These are phyloP conservation scores for Achroia grisella DNA, from an alignment of 1,140 invertebrate species.

Conservation along the genomic window DNA sequence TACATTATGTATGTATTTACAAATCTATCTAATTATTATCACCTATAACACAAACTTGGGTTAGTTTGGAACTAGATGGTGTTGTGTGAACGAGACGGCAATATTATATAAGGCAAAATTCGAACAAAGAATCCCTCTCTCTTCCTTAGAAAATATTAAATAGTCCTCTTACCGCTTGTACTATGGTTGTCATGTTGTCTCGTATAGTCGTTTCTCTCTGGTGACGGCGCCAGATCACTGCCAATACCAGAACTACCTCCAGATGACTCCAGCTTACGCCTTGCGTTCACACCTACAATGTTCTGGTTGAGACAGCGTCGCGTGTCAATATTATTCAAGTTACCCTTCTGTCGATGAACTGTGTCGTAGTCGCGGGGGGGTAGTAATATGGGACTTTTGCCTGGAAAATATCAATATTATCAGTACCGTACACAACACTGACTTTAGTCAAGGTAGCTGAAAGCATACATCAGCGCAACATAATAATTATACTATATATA, in stretches of 20 bases:
- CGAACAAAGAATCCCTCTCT: too few species aligned
- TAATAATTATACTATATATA: too few species aligned
- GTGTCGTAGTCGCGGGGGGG: slow-evolving; percentile 96
- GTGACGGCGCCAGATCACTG: slow-evolving; percentile 89
- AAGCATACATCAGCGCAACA: too few species aligned
- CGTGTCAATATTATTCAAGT: slow-evolving; percentile 86
- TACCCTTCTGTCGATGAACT: slow-evolving; percentile 87
- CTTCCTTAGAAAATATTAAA: neutral
- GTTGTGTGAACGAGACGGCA: too few species aligned
- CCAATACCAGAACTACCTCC: slow-evolving; percentile 87
- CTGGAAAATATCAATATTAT: slow-evolving; percentile 39
- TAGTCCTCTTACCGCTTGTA: slow-evolving; percentile 49
- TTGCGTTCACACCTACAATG: slow-evolving; percentile 79
- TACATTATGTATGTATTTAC: too few species aligned
- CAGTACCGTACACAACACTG: neutral
- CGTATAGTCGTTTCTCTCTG: slow-evolving; percentile 71
- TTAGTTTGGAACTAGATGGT: too few species aligned
- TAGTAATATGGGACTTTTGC: slow-evolving; percentile 85
- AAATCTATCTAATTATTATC: too few species aligned
- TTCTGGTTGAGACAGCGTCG: slow-evolving; percentile 82
- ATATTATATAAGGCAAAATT: too few species aligned
- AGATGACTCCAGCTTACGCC: slow-evolving; percentile 73
- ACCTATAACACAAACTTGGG: too few species aligned
- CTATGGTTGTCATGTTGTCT: slow-evolving; percentile 62
- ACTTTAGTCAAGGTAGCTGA: neutral